phyloP scores from a whole-genome alignment of 2,888 invertebrate genomes.

The Sepiola atlantica region DNA sequence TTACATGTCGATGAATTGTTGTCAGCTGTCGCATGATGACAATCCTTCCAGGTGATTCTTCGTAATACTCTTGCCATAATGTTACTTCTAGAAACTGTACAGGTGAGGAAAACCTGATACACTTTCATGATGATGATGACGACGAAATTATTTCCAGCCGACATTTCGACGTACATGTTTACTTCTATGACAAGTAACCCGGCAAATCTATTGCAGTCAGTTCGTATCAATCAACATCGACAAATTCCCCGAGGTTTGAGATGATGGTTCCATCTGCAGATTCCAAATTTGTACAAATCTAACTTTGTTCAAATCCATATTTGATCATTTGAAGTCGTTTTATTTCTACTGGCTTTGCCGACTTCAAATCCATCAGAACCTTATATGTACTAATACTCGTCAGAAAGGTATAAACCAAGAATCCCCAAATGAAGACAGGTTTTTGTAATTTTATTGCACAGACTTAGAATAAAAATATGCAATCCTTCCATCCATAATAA shows the following conservation, averaged over 20 bases:
- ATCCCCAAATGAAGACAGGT: too few relatives aligned
- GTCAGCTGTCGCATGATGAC: not conserved
- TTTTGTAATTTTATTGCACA: too few relatives aligned
- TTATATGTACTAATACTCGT: too few relatives aligned
- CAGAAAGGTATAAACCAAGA: too few relatives aligned
- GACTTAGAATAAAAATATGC: too few relatives aligned
- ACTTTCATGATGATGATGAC: not conserved
- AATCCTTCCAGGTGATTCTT: not conserved
- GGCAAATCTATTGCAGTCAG: not conserved
- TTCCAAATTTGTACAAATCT: not conserved
- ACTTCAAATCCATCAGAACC: too few relatives aligned
- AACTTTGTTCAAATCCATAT: not conserved
- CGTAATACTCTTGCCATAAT: not conserved
- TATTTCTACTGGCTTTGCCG: too few relatives aligned
- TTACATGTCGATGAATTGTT: not conserved
- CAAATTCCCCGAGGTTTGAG: too few relatives aligned
- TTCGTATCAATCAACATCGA: not conserved
- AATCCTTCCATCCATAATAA: too few relatives aligned
- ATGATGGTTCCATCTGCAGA: not conserved
- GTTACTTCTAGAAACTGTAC: not conserved
- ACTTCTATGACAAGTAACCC: not conserved
- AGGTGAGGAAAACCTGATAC: not conserved
- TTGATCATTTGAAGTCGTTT: not conserved
- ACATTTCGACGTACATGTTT: not conserved
- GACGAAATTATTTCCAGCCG: not conserved